Conservation (phyloP, 2,888 invertebrate species). For the Mamestra brassicae region DNA sequence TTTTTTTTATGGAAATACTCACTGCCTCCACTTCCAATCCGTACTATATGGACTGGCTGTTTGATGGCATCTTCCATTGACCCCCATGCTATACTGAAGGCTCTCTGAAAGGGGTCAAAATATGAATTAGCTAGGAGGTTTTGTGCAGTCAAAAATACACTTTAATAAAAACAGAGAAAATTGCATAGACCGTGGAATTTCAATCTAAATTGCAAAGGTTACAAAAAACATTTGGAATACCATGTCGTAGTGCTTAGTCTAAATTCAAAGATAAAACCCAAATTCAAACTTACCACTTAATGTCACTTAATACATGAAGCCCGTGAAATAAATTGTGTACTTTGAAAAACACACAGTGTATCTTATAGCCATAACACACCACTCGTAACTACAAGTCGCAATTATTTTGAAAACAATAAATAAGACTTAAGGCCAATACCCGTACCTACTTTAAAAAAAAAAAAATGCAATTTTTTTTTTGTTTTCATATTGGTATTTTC, state of each 20-base stretch:
- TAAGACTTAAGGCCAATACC: no score
- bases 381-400: not conserved
- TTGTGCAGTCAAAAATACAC: not conserved
- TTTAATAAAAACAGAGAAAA: not conserved
- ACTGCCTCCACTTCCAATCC: conserved; percentile 66
- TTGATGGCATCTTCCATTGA: conserved; percentile 68
- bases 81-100: conserved; percentile 68
- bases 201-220: not conserved
- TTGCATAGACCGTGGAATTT: not conserved
- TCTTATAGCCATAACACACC: not conserved
- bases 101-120: conserved; percentile 66
- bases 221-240: not conserved
- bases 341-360: not conserved
- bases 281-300: conserved; percentile 1
- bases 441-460: no score
- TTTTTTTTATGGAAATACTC: conserved; percentile 38
- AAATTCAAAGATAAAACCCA: not conserved
- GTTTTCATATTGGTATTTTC: no score
- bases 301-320: not conserved
- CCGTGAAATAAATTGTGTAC: not conserved
- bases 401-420: not conserved
- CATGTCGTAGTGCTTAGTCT: not conserved
- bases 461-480: no score
- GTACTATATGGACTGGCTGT: conserved; percentile 67
- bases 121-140: conserved; percentile 5